phyloP scores from a whole-genome alignment of 2,797 vertebrate species.

The Chanos chanos region DNA sequence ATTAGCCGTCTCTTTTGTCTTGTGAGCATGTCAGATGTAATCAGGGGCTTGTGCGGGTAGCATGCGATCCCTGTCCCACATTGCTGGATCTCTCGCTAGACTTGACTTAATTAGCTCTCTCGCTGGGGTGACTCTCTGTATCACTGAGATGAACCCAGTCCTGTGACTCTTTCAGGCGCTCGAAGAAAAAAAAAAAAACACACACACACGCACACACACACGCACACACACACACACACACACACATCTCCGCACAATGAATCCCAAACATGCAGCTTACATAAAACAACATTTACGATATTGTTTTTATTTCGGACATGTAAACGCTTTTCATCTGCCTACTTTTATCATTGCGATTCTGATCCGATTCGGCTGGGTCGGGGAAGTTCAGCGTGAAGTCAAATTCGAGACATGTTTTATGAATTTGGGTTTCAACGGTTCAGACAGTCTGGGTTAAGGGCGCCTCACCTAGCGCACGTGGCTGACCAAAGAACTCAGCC shows the following conservation, averaged over 20 bases:
- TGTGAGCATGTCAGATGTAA: constrained; percentile 85
- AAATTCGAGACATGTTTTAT: constrained; percentile 36
- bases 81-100: not conserved
- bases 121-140: not conserved
- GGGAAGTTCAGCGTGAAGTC: constrained; percentile 45
- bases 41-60: constrained; percentile 77
- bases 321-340: constrained; percentile 72
- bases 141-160: not conserved
- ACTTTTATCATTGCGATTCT: constrained; percentile 55
- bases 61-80: constrained; percentile 71
- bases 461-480: no score
- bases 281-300: no score
- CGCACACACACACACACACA: constrained; percentile 46
- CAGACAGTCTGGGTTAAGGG: not conserved
- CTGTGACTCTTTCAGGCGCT: no score
- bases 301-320: not conserved
- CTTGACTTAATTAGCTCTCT: not conserved
- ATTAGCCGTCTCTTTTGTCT: constrained; percentile 98
- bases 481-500: no score
- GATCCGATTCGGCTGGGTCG: constrained; percentile 57
- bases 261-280: no score
- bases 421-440: constrained; percentile 1
- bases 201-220: constrained; percentile 71
- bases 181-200: no score
- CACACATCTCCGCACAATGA: not conserved